Conservation (phyloP, 2,888 invertebrate genomes). For the Dolichomitus sp. region DNA sequence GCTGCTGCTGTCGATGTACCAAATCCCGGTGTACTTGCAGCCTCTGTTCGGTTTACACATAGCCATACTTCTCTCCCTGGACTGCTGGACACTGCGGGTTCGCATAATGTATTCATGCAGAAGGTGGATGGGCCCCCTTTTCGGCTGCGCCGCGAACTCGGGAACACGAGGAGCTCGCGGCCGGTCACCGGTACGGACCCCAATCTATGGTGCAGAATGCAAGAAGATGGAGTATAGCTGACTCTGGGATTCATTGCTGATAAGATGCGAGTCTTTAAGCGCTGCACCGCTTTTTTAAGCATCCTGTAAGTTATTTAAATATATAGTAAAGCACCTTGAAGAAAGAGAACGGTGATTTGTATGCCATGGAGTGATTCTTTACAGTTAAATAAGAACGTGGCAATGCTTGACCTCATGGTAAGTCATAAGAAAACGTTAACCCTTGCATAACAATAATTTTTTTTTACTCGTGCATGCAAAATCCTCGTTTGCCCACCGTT, state of each 20-base stretch:
- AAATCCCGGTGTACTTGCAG: constrained; percentile 46
- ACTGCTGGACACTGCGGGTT: constrained; percentile 54
- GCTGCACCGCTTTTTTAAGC: neutral
- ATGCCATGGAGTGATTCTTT: neutral
- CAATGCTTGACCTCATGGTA: neutral
- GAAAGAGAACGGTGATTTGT: neutral
- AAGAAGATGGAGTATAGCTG: constrained; percentile 21
- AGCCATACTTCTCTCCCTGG: constrained; percentile 42
- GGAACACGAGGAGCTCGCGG: constrained; percentile 36
- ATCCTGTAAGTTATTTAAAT: neutral
- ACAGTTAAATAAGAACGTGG: neutral
- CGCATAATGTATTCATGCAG: constrained; percentile 68
- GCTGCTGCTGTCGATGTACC: constrained; percentile 57
- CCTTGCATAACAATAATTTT: too few relatives aligned
- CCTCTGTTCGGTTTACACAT: constrained; percentile 30
- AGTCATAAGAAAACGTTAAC: neutral
- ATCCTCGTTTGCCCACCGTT: too few relatives aligned
- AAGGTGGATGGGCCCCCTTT: constrained; percentile 24
- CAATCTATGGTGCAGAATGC: constrained; percentile 27
- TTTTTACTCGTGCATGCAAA: too few relatives aligned
- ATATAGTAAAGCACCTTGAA: neutral
- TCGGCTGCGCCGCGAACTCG: constrained; percentile 28
- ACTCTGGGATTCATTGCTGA: constrained; percentile 35
- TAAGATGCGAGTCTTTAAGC: constrained; percentile 13
- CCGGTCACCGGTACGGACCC: constrained; percentile 36